Conservation (phyloP, 1,140 invertebrate species). For the Paramacrobiotus metropolitanus region DNA sequence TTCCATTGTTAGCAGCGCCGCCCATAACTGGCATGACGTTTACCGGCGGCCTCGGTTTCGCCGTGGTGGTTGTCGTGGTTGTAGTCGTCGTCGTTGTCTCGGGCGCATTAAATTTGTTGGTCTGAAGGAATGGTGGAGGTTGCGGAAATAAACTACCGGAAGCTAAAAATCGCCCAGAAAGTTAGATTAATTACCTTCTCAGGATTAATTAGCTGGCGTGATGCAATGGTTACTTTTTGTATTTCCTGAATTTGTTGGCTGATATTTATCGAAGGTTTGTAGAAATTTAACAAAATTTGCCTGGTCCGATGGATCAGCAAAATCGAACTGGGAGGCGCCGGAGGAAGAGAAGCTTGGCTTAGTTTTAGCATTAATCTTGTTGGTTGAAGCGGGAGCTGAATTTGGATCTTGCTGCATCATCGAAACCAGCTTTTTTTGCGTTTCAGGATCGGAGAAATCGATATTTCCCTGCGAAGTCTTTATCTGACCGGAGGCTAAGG, state of each 20-base stretch:
- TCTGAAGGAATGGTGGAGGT: neutral
- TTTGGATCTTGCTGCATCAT: neutral
- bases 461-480: neutral
- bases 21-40: too few species aligned
- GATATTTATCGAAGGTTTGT: neutral
- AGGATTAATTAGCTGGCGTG: too few species aligned
- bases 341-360: neutral
- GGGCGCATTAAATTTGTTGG: neutral
- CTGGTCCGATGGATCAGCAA: neutral
- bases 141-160: too few species aligned
- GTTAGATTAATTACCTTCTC: too few species aligned
- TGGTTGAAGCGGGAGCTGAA: too few species aligned
- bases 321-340: neutral
- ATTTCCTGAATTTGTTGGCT: neutral
- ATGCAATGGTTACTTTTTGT: neutral
- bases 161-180: too few species aligned
- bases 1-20: neutral
- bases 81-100: neutral
- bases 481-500: neutral
- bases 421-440: neutral
- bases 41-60: too few species aligned
- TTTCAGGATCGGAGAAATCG: neutral
- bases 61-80: neutral
- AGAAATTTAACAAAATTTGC: neutral
- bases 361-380: neutral